Evolutionary conservation across 1,140 invertebrate species (phyloP), one percentile per base, ranked within the genome.

Genomic region (Chionoecetes opilio): DNA sequence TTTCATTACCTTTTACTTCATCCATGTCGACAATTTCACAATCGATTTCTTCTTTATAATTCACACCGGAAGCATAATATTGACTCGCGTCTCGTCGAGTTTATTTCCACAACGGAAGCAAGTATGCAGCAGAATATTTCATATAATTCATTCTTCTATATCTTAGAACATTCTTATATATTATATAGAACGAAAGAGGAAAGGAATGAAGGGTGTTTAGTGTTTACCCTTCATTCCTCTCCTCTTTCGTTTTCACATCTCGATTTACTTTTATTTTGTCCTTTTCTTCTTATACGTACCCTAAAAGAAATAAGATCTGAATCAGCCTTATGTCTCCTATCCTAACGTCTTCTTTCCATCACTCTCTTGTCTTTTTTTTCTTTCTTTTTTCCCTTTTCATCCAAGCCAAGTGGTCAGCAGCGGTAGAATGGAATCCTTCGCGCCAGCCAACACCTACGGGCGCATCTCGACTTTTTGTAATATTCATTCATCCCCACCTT

Each of bases 401-500:
- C 26, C 5, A 29, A 34, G 37, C 31, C 37, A 32, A 87, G 34
- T 87, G 85, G 34, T 37, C 34, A 38, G 31, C 6, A 21, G 37
- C 34, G 3, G 34, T 3, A 29, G 32, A 35, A 21, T 87, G 85
- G 34, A 26, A 21, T 11, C 85, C 29, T 87, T 87, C 37, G 34
- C 85, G 37, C 37, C 85, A 26, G 1, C 14, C 85, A 35, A 37
- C 37, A 75, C 63, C 63, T 26, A 17, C 11, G 11, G 63, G 63
- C 63, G 63, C 63, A 75, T 75, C 63, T 26, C 2, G 26, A 26
- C 63, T 75, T 75, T 75, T 75, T 75, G 63, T 75, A n/a, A 75
- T 75, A 17, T 75, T 75, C 63, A 75, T 75, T 86, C 84, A 86
- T 86, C 84, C 84, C 84, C 84, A 38, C 32, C 84, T 26, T 86